Base-by-base conservation (phyloP, 2,888 invertebrate genomes). In the Antitype chi region DNA sequence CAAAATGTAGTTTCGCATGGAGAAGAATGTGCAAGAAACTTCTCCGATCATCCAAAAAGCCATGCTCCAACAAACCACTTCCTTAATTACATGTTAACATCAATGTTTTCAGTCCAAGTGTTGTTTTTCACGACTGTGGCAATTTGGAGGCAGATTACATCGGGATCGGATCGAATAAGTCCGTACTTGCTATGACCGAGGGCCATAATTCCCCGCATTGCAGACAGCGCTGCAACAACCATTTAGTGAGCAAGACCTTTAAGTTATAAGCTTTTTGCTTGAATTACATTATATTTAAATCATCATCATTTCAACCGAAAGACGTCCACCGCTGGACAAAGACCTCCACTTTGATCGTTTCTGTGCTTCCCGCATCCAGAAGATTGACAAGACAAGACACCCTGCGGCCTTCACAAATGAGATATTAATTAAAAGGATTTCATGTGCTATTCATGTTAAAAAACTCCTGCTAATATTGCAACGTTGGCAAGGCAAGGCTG, bases 131-230 rank as follows among this genome's bases (percentile, higher is more conserved):
- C 72, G 70, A 85, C 66, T 77, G 76, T 73, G 70, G 84, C 69
- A 78, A 84, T 85, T 85, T 82, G 76, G 70, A 55, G 59, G 53
- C 60, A 83, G 91, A 92, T 93, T 85, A 82, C 86, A 91, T 91
- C 90, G 77, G 91, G 87, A 87, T 87, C 80, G 74, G 78, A 60
- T 75, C 68, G 86, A 89, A 88, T 89, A 90, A 89, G 88, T 80
- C 76, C 62, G 81, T 85, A 59, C 84, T 82, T 83, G 86, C 85
- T 93, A 92, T 92, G 91, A 92, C 91, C 92, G 89, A 91, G 88
- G 91, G 91, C 91, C 89, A 91, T 93, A 91, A 93, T 92, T 92
- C 91, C 89, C 94, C 90, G 94, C 94, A 94, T 85, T 94, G 94
- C 94, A 94, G 94, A 94, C 93, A 92, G 90, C 87, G 85, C 85